Percentiles rank a stretch among this genome's conserved stretches.
phyloP scores from a whole-genome alignment of 92 coral and sea anemone species.

The Phenganax stokvisi region DNA sequence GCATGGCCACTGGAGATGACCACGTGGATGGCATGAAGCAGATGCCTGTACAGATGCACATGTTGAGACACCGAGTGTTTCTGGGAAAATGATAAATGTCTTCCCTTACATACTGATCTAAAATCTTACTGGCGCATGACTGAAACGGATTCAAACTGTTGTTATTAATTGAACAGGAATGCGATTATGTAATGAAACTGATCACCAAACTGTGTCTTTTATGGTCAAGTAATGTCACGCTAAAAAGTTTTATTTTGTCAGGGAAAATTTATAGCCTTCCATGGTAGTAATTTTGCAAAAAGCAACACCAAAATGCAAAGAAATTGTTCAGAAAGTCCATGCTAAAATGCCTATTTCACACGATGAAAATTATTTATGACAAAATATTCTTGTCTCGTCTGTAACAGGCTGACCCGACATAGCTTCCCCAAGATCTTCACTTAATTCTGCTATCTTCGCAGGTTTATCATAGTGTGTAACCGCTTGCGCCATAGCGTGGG shows the following conservation, averaged over 20 bases:
- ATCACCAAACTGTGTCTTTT: no score
- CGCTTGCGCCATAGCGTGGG: constrained; percentile 96
- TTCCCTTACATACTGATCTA: no score
- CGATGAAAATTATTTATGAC: constrained; percentile 9
- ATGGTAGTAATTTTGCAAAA: no score
- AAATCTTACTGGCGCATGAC: no score
- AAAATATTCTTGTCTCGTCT: constrained; percentile 30
- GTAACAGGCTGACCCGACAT: constrained; percentile 93
- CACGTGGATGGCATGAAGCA: constrained; percentile 60
- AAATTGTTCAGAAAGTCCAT: background rate
- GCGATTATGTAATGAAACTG: no score
- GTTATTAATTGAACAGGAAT: no score
- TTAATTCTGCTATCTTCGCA: constrained; percentile 85
- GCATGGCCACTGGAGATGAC: constrained; percentile 46
- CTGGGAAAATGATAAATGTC: constrained; percentile 21
- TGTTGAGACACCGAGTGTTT: constrained; percentile 74
- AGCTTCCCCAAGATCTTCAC: constrained; percentile 93
- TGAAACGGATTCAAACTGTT: no score
- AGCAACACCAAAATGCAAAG: no score
- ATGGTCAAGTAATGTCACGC: no score
- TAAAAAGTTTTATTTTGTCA: no score
- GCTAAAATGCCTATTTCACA: background rate
- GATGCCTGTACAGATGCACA: constrained; percentile 75
- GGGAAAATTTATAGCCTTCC: no score
- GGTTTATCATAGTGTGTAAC: constrained; percentile 93